A percentile compares a stretch with the other conserved stretches of the same genome.
Conservation (phyloP, 2,797 vertebrate genomes). For the Chiloscyllium punctatum region DNA sequence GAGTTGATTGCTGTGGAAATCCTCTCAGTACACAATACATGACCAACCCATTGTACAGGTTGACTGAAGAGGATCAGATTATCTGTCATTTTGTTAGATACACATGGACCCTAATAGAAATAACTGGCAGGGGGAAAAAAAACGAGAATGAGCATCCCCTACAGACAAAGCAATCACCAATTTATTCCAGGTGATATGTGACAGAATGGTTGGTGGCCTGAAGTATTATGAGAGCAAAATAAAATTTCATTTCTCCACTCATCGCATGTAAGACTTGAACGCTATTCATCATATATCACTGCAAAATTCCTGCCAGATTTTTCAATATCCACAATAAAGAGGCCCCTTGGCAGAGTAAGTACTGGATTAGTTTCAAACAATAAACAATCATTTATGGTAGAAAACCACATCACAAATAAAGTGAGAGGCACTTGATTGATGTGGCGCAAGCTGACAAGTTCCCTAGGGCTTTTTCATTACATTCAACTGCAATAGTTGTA, state of each 20-base stretch:
- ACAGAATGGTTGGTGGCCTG: slow-evolving; percentile 13
- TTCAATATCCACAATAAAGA: slow-evolving; percentile 21
- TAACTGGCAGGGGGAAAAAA: not conserved
- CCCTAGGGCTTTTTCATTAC: slow-evolving; percentile 27
- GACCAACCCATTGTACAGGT: not conserved
- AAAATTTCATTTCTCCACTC: not conserved
- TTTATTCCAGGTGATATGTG: slow-evolving; percentile 27
- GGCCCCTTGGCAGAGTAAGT: slow-evolving; percentile 19
- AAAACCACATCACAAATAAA: slow-evolving; percentile 34
- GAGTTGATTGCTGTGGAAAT: not conserved
- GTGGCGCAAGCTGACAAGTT: not conserved
- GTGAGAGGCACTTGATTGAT: slow-evolving; percentile 33
- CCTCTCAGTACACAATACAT: not conserved
- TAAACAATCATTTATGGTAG: not conserved
- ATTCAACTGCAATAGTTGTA: slow-evolving; percentile 26
- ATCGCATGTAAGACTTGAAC: not conserved
- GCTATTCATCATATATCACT: slow-evolving; percentile 18
- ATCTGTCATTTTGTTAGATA: slow-evolving; percentile 12
- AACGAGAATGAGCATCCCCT: not conserved
- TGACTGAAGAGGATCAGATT: not conserved
- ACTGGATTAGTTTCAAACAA: slow-evolving; percentile 30
- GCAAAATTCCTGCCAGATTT: slow-evolving; percentile 5
- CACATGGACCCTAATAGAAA: not conserved
- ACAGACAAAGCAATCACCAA: not conserved
- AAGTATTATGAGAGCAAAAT: not conserved